Conservation (phyloP, 2,113 vertebrate genomes). For the Daubentonia madagascariensis region DNA sequence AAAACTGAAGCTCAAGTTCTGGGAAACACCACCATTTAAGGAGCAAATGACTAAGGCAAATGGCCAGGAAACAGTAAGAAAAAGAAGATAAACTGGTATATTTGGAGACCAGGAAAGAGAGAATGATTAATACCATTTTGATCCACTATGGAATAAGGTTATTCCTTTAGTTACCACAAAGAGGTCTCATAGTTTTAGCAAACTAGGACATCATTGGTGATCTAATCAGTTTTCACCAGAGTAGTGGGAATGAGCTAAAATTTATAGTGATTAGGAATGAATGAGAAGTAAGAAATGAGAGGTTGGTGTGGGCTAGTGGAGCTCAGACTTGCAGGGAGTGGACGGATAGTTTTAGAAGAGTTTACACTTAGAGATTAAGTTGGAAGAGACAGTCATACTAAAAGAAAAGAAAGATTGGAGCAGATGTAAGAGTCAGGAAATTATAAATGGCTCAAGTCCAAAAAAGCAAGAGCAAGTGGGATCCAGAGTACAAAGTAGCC, state of each 20-base stretch:
- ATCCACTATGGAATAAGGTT: not conserved
- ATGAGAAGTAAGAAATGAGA: not conserved
- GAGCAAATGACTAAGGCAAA: not conserved
- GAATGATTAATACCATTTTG: not conserved
- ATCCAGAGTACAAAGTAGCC: not conserved
- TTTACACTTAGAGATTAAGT: not conserved
- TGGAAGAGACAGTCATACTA: not conserved
- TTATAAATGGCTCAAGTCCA: not conserved
- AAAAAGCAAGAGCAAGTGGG: not conserved
- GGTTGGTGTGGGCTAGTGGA: not conserved
- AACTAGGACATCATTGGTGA: not conserved
- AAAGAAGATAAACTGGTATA: not conserved
- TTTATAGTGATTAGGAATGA: not conserved
- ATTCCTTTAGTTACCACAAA: not conserved
- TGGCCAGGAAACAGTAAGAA: not conserved
- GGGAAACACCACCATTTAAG: not conserved
- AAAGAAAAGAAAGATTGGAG: not conserved
- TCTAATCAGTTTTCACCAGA: not conserved
- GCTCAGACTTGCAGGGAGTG: not conserved
- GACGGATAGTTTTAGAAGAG: not conserved
- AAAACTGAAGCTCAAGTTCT: not conserved
- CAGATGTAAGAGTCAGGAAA: not conserved
- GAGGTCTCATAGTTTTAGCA: not conserved
- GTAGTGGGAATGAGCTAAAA: not conserved
- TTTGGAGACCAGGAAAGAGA: not conserved